Conservation (phyloP, 2,113 vertebrate genomes). For the Pachypanchax playfairii region DNA sequence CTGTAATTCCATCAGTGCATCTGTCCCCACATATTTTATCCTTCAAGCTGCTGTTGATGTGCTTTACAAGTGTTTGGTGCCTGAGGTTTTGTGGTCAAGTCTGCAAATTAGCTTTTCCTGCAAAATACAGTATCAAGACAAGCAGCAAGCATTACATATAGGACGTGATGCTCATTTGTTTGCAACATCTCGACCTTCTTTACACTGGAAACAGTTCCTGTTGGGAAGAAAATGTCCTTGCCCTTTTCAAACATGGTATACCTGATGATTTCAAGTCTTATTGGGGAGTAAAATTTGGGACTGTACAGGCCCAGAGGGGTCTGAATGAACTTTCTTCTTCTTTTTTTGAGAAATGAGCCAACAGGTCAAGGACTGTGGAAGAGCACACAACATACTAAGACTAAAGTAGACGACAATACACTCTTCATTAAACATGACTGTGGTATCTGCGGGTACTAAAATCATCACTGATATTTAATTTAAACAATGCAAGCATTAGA, state of each 20-base stretch:
- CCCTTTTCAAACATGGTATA: not conserved
- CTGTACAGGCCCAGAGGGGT: not conserved
- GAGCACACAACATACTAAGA: not conserved
- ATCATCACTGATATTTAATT: not conserved
- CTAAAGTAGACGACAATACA: too few species aligned
- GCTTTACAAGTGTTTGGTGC: conserved; percentile 2
- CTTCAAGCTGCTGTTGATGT: conserved; percentile 2
- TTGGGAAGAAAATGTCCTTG: not conserved
- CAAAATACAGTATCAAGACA: not conserved
- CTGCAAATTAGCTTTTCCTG: not conserved
- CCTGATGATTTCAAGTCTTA: not conserved
- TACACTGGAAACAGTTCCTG: not conserved
- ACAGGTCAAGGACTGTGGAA: not conserved
- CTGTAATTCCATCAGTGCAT: conserved; percentile 13
- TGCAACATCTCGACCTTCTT: not conserved
- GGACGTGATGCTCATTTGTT: not conserved
- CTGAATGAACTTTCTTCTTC: not conserved
- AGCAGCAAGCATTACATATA: not conserved
- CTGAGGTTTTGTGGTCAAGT: not conserved
- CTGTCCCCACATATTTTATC: conserved; percentile 1
- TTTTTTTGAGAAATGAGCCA: not conserved
- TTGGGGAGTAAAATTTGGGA: not conserved
- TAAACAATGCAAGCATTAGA: not conserved
- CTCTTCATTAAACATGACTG: not conserved
- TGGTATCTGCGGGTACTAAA: not conserved